A percentile compares a stretch with the other conserved stretches of the same genome.
Conservation (phyloP, 2,113 vertebrate species). For the Gallinago undulata region DNA sequence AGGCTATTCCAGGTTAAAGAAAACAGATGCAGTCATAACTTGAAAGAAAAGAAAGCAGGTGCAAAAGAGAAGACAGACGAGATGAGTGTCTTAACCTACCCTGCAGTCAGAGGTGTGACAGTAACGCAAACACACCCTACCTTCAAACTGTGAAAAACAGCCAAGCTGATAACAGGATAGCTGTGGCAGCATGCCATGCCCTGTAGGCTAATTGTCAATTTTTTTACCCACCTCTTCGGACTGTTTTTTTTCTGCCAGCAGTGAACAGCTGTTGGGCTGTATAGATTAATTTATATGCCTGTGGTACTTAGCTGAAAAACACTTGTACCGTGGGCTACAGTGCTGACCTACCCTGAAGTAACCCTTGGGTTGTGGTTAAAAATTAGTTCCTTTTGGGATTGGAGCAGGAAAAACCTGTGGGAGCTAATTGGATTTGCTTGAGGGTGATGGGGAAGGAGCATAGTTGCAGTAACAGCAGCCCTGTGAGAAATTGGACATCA, state of each 20-base stretch:
- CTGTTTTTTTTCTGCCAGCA: not conserved
- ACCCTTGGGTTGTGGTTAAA: not conserved
- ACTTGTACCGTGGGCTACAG: not conserved
- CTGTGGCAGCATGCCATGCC: not conserved
- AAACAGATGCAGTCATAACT: not conserved
- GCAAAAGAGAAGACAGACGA: not conserved
- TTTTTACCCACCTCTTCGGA: not conserved
- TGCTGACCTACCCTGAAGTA: not conserved
- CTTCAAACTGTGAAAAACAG: not conserved
- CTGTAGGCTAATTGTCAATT: not conserved
- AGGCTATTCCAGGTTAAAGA: not conserved
- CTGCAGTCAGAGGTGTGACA: not conserved
- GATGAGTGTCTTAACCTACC: not conserved
- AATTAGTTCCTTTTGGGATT: not conserved
- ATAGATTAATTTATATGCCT: not conserved
- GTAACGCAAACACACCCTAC: not conserved
- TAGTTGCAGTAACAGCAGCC: not conserved
- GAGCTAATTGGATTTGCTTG: not conserved
- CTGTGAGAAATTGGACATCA: not conserved
- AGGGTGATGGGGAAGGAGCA: not conserved
- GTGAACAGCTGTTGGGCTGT: not conserved
- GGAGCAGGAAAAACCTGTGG: not conserved
- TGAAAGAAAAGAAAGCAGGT: not conserved
- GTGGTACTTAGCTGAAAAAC: not conserved
- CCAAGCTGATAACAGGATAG: not conserved